Evolutionary conservation across 2,113 vertebrate genomes (phyloP).

Genomic region (Vidua macroura): DNA sequence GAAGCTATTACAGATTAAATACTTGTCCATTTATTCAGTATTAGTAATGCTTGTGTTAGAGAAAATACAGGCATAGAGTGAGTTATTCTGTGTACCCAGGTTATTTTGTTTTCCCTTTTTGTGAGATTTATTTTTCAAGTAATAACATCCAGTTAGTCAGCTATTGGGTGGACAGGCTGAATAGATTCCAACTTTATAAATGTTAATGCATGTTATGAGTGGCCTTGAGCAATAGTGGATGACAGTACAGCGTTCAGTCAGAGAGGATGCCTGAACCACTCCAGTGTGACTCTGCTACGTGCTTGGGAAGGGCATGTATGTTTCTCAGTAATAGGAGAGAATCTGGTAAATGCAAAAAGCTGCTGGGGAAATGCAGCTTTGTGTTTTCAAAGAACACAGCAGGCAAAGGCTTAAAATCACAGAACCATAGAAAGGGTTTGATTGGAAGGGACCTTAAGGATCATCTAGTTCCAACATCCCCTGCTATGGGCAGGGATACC

Average conservation of each 20-base stretch:
- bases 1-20: not conserved
- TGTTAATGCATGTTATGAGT: not conserved
- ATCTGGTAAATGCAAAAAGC: not conserved
- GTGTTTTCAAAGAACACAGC: not conserved
- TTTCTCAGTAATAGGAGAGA: not conserved
- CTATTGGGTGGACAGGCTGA: slow-evolving; percentile 27
- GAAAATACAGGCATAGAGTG: not conserved
- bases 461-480: not conserved
- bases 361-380: not conserved
- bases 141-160: slow-evolving; percentile 19
- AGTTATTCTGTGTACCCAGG: not conserved
- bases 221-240: slow-evolving; percentile 27
- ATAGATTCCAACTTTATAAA: slow-evolving; percentile 3
- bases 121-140: not conserved
- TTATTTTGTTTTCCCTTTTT: not conserved
- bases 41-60: not conserved
- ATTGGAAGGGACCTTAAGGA: not conserved
- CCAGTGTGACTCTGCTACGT: not conserved
- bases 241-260: not conserved
- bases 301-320: not conserved
- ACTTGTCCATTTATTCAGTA: not conserved
- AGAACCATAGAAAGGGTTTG: not conserved
- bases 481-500: not conserved
- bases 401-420: not conserved
- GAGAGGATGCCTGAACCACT: not conserved